These are phyloP conservation scores for Chloropsis cyanopogon DNA, from an alignment of 2,113 vertebrate species.

Conservation along the genomic window DNA sequence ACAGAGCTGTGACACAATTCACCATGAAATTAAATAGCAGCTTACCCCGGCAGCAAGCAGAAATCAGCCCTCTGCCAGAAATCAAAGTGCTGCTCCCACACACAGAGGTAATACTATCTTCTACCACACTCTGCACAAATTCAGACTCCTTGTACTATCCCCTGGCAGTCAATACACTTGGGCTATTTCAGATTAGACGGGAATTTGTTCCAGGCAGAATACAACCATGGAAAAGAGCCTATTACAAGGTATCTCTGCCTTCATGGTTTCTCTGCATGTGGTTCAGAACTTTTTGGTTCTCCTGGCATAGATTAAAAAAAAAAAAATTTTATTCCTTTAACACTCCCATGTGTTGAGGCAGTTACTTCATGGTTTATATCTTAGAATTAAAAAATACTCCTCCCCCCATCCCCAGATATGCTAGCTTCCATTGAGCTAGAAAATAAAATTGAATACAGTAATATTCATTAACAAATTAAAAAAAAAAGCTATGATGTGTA, in stretches of 20 bases:
- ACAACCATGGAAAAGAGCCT: not conserved
- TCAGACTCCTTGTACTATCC: not conserved
- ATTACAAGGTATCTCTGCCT: not conserved
- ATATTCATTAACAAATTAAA: not conserved
- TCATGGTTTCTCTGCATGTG: not conserved
- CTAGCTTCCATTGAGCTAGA: not conserved
- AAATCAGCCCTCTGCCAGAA: conserved; percentile 18
- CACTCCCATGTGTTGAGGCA: not conserved
- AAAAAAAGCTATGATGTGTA: not conserved
- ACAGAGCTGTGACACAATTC: conserved; percentile 27
- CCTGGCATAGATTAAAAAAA: not conserved
- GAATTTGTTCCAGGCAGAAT: not conserved
- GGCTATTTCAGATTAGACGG: not conserved
- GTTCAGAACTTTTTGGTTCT: not conserved
- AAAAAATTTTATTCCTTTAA: not conserved
- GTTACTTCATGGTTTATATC: not conserved
- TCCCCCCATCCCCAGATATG: accelerated
- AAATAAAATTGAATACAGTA: not conserved
- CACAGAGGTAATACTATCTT: not conserved
- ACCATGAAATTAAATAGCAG: conserved; percentile 42
- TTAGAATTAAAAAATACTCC: not conserved
- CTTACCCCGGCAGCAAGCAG: conserved; percentile 13
- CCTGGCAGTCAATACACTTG: not conserved
- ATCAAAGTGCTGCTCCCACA: not conserved
- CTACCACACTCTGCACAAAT: not conserved